Evolutionary conservation across 2,888 invertebrate genomes (phyloP), one percentile per base, ranked within the genome.

Genomic region (Tholera decimalis): DNA sequence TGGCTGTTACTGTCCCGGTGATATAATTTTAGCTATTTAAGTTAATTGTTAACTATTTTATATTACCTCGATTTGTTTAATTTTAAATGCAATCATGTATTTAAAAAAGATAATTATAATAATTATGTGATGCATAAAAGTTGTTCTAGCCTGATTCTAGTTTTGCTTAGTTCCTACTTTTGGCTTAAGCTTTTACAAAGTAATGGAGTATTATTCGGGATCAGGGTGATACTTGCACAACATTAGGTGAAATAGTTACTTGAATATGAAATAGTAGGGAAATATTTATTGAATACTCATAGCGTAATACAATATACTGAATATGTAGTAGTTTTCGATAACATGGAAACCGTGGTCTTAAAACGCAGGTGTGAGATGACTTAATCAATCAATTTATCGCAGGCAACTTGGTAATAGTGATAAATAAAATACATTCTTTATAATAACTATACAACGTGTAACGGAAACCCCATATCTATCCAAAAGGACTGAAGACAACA

Each of bases 181-280:
- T 61, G 22, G 9, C 46, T 60, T 47, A 60, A 46, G 70, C 39
- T 60, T 70, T 18, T 41, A 47, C 8, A 20, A 24, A 26, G 9
- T 60, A 43, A 43, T 28, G 9, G 41, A 47, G 72, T 71, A 35
- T 66, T 61, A 41, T 46, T 13, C 18, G 51, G 65, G 9, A 39
- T 41, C 73, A 68, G 73, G 73, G 68, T 64, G 28, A 43, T 30
- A 35, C 39, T 71, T 28, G 62, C 66, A 18, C 47, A 61, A 66
- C 15, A 61, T 66, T 43, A 47, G 47, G 35, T 26, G 26, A 47
- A 22, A 18, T 39, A 47, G 33, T 70, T 60, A 47, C 47, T 66
- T 66, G 70, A 71, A 47, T 47, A 66, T 24, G 62, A 71, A 71
- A 66, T 71, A 66, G 71, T 71, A 66, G n/a, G 33, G 61, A 47